A percentile compares a stretch with the other conserved stretches of the same genome.
These are phyloP conservation scores for Heliconius charithonia DNA, from an alignment of 2,888 invertebrate species.

Conservation along the genomic window DNA sequence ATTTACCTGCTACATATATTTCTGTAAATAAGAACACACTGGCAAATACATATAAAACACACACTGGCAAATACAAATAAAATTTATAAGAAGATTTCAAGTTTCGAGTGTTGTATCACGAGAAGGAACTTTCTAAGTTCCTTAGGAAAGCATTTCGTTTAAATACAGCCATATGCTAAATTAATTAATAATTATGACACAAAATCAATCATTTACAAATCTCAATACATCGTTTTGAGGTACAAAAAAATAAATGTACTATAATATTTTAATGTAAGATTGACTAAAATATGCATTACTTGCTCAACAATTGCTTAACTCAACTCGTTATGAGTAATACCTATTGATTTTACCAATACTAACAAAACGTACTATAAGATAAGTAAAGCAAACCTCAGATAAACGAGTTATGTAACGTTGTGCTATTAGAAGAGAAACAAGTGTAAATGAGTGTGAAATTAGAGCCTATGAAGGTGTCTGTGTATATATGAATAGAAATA, in stretches of 20 bases:
- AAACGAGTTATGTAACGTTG: slow-evolving; percentile 38
- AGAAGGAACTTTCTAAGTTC: too few species aligned
- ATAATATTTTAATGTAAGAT: too few species aligned
- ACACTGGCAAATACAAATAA: too few species aligned
- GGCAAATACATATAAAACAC: too few species aligned
- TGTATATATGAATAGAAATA: background rate
- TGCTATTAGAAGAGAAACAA: slow-evolving; percentile 38
- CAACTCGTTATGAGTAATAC: background rate
- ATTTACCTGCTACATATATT: background rate
- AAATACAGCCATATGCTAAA: background rate
- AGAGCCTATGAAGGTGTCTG: slow-evolving; percentile 32
- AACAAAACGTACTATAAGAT: slow-evolving; percentile 3
- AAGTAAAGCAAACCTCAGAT: slow-evolving; percentile 31
- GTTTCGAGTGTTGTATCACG: background rate
- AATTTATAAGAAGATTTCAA: background rate
- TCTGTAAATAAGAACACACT: background rate
- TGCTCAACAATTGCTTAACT: too few species aligned
- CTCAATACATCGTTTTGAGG: background rate
- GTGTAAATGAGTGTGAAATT: slow-evolving; percentile 45
- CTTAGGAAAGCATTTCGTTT: background rate
- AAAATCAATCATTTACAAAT: too few species aligned
- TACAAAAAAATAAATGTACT: background rate
- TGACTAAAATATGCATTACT: too few species aligned
- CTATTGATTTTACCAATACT: slow-evolving; percentile 4
- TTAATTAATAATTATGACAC: background rate